Evolutionary conservation across 2,797 vertebrate genomes (phyloP).

Genomic region (Phrynocephalus guinanensis): DNA sequence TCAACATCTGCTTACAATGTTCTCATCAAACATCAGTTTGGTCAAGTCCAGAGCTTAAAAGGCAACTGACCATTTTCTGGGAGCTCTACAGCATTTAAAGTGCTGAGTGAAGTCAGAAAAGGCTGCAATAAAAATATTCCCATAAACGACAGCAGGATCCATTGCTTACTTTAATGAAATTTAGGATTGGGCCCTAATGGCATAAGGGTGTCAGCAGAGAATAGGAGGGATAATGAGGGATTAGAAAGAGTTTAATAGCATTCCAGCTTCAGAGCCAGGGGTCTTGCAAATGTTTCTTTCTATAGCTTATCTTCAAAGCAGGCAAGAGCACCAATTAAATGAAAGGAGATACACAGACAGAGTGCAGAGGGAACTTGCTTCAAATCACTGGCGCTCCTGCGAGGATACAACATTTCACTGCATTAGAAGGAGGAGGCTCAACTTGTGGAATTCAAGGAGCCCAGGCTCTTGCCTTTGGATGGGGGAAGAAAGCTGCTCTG

Average conservation of each 20-base stretch:
- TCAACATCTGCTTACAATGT: neutral
- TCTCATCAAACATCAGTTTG: neutral
- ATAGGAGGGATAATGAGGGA: slow-evolving; percentile 31
- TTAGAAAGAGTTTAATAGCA: slow-evolving; percentile 35
- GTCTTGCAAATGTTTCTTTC: slow-evolving; percentile 23
- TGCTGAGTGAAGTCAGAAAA: slow-evolving; percentile 1
- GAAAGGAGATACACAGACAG: slow-evolving; percentile 21
- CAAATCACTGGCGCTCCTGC: slow-evolving; percentile 8
- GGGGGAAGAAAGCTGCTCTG: neutral
- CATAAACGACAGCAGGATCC: slow-evolving; percentile 2
- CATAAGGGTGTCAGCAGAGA: slow-evolving; percentile 16
- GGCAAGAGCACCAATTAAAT: slow-evolving; percentile 28
- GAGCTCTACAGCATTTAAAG: slow-evolving; percentile 11
- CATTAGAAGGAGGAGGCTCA: slow-evolving; percentile 3
- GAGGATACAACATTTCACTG: slow-evolving; percentile 4
- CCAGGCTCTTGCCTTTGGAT: neutral
- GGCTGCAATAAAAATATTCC: neutral
- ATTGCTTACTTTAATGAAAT: slow-evolving; percentile 13
- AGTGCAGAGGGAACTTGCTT: slow-evolving; percentile 22
- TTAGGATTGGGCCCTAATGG: slow-evolving; percentile 28
- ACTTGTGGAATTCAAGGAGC: neutral
- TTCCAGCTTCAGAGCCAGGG: slow-evolving; percentile 36
- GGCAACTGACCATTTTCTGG: neutral
- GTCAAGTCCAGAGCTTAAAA: neutral
- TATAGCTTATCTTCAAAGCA: slow-evolving; percentile 36